Percentiles rank a stretch among this genome's conserved stretches.
Evolutionary conservation across 1,140 invertebrate genomes (phyloP).

Genomic region (Cheumatopsyche charites): DNA sequence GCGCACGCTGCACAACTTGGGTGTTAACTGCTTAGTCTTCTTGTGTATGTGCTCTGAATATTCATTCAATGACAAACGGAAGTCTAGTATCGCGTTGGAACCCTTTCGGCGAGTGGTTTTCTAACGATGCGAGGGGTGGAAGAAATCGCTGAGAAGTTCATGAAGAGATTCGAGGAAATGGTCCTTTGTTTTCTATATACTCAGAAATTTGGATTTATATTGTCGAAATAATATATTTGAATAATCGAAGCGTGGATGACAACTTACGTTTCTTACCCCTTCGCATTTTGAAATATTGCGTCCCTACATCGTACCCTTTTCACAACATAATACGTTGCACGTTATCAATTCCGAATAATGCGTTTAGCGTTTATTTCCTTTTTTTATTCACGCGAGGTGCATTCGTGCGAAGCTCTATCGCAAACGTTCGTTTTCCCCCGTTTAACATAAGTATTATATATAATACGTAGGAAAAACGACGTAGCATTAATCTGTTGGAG

Average conservation of each 20-base stretch:
- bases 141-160: no score
- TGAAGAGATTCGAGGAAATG: no score
- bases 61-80: slow-evolving; percentile 7
- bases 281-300: not conserved
- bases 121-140: no score
- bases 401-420: no score
- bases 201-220: not conserved
- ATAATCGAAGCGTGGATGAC: not conserved
- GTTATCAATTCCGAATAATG: slow-evolving; percentile 16
- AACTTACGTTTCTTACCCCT: not conserved
- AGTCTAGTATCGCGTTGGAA: not conserved
- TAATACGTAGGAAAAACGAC: not conserved
- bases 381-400: no score
- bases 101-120: not conserved
- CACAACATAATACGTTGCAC: slow-evolving; percentile 10
- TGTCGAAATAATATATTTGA: slow-evolving; percentile 1
- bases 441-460: no score
- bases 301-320: slow-evolving; percentile 9
- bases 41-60: slow-evolving; percentile 26
- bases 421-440: no score
- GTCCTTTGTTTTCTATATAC: no score
- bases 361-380: not conserved
- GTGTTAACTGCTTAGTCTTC: slow-evolving; percentile 18
- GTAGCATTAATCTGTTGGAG: not conserved
- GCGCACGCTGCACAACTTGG: not conserved